Evolutionary conservation across 2,797 vertebrate genomes (phyloP).

Genomic region (Lepilemur septentrionalis): DNA sequence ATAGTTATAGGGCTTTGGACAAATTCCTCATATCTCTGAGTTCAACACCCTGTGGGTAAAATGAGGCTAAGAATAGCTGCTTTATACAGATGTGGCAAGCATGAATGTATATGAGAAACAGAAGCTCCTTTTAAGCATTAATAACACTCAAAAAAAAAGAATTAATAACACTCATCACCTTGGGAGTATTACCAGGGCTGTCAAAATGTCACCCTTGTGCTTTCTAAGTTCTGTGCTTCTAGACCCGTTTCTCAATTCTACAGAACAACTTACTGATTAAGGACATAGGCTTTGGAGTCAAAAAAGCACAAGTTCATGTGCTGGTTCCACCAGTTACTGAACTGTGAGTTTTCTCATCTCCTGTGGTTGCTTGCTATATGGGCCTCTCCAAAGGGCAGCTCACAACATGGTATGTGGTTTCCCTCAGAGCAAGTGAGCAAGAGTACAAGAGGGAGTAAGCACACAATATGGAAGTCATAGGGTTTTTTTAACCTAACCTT

Average conservation of each 20-base stretch:
- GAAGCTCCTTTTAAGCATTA: not conserved
- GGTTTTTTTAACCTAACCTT: not conserved
- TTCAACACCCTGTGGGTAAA: not conserved
- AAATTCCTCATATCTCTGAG: not conserved
- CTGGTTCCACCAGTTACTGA: not conserved
- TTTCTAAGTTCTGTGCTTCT: not conserved
- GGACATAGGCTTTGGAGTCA: not conserved
- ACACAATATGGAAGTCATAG: not conserved
- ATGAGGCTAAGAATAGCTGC: not conserved
- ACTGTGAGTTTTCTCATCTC: not conserved
- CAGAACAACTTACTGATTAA: not conserved
- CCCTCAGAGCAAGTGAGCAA: not conserved
- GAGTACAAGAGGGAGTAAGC: not conserved
- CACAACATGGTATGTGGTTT: not conserved
- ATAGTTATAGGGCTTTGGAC: not conserved
- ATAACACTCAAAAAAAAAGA: not conserved
- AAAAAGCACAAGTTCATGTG: not conserved
- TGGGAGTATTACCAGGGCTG: not conserved
- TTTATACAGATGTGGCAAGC: not conserved
- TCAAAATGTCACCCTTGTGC: not conserved
- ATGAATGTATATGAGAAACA: not conserved
- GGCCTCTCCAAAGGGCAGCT: not conserved
- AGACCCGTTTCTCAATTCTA: not conserved
- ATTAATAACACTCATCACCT: not conserved
- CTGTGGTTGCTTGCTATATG: not conserved